Evolutionary conservation across 2,888 invertebrate genomes (phyloP), one percentile per base, ranked within the genome.

Genomic region (Meiosimyza decipiens): DNA sequence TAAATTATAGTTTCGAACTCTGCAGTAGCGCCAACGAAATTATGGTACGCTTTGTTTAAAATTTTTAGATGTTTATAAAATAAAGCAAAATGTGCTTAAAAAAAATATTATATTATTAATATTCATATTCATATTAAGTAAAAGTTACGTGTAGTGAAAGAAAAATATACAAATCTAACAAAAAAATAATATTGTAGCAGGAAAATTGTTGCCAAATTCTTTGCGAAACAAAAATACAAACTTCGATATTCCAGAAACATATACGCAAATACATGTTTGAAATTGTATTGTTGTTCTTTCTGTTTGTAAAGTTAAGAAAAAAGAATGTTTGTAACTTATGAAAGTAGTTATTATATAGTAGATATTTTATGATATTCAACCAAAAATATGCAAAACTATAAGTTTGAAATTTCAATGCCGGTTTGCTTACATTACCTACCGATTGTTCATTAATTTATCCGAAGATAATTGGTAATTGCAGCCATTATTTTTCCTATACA

Each of bases 201-300:
- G 74, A 75, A 74, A 80, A 79, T 73, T 81, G 82, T 83, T 82
- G 82, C 82, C 82, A 83, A 83, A 83, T 80, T 75, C 71, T 75
- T 75, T 80, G 76, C 64, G 71, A 74, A 68, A 75, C 73, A 77
- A 77, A 74, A 73, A 74, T 69, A 73, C 67, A 63, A 62, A 51
- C 28, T 63, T 16, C 63, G 63, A 54, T 54, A 63, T 63, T 70
- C 62, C 16, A 70, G 16, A 15, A 49, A 22, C 6, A 6, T 22
- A 50, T 49, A 18, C 13, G 50, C 18, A 18, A 50, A 18, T 49
- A 50, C 1, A 47, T 18, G 12, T 18, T 50, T 50, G 3, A n/a
- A 22, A 22, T 33, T 60, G 13, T 13, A 5, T 59, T 28, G 7
- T 33, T 59, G 11, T 28, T 15, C 28, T 28, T 28, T 28, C 28